phyloP scores from a whole-genome alignment of 1,140 invertebrate genomes.

The Cydia fagiglandana region DNA sequence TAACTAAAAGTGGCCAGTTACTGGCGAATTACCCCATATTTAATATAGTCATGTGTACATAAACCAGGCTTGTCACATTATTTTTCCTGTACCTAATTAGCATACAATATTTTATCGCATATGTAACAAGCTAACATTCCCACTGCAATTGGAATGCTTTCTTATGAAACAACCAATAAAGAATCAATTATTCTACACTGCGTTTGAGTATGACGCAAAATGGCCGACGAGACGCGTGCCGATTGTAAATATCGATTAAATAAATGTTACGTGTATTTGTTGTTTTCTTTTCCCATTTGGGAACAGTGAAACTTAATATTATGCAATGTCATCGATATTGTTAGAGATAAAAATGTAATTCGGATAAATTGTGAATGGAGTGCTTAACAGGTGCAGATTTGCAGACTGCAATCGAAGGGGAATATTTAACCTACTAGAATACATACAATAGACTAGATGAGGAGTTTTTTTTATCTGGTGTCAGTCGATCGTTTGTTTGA shows the following conservation, averaged over 20 bases:
- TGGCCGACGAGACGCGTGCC: slow-evolving; percentile 47
- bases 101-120: background rate
- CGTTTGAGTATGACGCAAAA: slow-evolving; percentile 43
- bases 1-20: too few species aligned
- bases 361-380: background rate
- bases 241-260: slow-evolving; percentile 56
- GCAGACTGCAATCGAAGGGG: background rate
- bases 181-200: slow-evolving; percentile 38
- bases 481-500: too few species aligned
- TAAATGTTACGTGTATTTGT: slow-evolving; percentile 53
- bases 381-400: background rate
- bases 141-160: background rate
- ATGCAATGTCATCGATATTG: slow-evolving; percentile 4
- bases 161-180: slow-evolving; percentile 35
- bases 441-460: too few species aligned
- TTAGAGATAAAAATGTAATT: background rate
- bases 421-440: background rate
- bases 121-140: slow-evolving; percentile 13
- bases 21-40: too few species aligned
- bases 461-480: too few species aligned
- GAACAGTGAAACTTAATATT: slow-evolving; percentile 36
- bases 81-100: background rate
- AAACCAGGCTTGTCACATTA: background rate
- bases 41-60: background rate
- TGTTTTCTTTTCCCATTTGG: slow-evolving; percentile 44